Percentiles rank a stretch among this genome's conserved stretches.
Conservation (phyloP, 2,797 vertebrate species). For the Mus caroli region DNA sequence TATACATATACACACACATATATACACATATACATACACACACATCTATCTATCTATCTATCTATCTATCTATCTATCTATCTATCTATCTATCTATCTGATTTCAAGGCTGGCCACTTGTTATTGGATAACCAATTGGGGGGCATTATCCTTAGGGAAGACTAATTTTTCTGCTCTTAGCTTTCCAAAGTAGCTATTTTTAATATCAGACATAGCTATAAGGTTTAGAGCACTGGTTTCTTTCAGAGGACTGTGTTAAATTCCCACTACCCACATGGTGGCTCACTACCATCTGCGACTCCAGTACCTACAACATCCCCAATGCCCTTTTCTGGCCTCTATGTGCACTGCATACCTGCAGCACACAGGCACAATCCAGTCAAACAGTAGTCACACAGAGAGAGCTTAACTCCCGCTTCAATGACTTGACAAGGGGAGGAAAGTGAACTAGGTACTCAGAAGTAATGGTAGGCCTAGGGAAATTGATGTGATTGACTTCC, state of each 20-base stretch:
- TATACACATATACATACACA: background rate
- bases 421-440: background rate
- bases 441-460: background rate
- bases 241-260: background rate
- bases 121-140: background rate
- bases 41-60: background rate
- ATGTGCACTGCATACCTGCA: background rate
- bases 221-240: background rate
- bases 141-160: background rate
- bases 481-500: background rate
- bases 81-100: too few relatives aligned
- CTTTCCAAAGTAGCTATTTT: background rate
- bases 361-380: background rate
- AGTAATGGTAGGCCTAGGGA: background rate
- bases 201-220: background rate
- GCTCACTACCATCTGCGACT: background rate
- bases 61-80: too few relatives aligned
- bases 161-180: background rate
- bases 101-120: background rate
- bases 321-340: background rate
- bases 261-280: background rate
- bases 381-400: too few relatives aligned
- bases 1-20: background rate
- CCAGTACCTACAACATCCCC: background rate
- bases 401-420: background rate